Base-by-base conservation (phyloP, 2,888 invertebrate genomes). In the Amphipyra tragopoginis region DNA sequence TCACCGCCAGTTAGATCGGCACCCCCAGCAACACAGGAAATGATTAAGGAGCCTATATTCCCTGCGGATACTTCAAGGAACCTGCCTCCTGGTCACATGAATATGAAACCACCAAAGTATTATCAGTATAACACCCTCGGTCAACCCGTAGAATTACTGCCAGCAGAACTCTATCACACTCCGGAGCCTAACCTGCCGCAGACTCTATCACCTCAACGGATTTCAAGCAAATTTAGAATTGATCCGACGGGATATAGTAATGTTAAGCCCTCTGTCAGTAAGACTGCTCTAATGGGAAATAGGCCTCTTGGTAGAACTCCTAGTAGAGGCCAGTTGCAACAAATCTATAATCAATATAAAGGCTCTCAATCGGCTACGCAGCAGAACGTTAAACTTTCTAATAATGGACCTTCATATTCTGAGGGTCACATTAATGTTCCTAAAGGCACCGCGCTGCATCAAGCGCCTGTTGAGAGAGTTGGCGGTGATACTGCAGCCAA, bases 341-440 rank as follows among this genome's bases (percentile, higher is more conserved):
- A 90, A 39, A 83, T 93, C 10, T 93, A 94, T 61, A 90, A 92
- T 43, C 89, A 91, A 62, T 94, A 92, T 59, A 93, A 90, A 72
- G 93, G 92, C 5, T 92, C 93, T 8, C 91, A 92, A 4, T 93
- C 93, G 0, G 85, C 77, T 44, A 93, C 92, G 0, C 88, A 90
- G 39, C 93, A 93, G 75, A 90, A 87, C 65, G 67, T 90, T 33
- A 80, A 65, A 60, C 57, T 76, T n/a, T 69, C 80, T 21, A 75
- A 62, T 10, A 83, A 87, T 54, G 81, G 75, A 42, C 70, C 58
- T 11, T 86, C 87, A 15, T 71, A 77, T 65, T 93, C 93, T 8
- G 90, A 90, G 48, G 88, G 91, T 6, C 86, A 79, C 64, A 74
- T 93, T 7, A 85, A 87, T 62, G 62, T 83, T 26, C 61, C 77